A percentile compares a stretch with the other conserved stretches of the same genome.
Evolutionary conservation across 2,797 vertebrate genomes (phyloP).

Genomic region (Lepilemur septentrionalis): DNA sequence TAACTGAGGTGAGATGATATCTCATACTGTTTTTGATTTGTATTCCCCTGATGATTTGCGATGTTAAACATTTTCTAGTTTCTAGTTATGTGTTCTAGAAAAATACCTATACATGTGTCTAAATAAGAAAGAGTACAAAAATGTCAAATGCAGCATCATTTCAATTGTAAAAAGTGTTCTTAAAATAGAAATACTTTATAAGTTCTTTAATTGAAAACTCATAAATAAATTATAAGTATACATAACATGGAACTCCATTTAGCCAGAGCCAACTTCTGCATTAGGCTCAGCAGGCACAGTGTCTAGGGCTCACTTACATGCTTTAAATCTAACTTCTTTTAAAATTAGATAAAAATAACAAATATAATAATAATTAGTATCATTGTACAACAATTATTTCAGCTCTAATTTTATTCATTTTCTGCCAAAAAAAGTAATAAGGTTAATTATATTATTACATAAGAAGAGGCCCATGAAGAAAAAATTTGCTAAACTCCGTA

Average conservation of each 20-base stretch:
- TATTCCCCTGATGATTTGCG: not conserved
- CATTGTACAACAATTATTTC: too few relatives aligned
- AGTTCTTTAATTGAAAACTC: not conserved
- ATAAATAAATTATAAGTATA: not conserved
- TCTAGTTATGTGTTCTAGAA: not conserved
- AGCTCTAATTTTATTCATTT: not conserved
- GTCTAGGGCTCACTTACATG: not conserved
- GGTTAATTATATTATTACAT: not conserved
- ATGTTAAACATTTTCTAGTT: not conserved
- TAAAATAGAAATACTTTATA: not conserved
- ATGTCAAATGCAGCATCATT: not conserved
- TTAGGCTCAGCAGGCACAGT: not conserved
- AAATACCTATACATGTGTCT: not conserved
- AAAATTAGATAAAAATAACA: not conserved
- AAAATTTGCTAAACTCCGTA: not conserved
- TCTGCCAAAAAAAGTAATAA: not conserved
- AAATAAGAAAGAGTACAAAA: not conserved
- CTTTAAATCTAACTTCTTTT: not conserved
- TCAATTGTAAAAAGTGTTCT: not conserved
- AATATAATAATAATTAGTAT: too few relatives aligned
- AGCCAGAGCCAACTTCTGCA: not conserved
- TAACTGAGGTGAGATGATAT: not conserved
- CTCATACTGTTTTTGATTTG: not conserved
- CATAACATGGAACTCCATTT: not conserved
- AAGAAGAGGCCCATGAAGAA: not conserved